phyloP scores from a whole-genome alignment of 92 coral and sea anemone genomes.

The Muricea muricata region DNA sequence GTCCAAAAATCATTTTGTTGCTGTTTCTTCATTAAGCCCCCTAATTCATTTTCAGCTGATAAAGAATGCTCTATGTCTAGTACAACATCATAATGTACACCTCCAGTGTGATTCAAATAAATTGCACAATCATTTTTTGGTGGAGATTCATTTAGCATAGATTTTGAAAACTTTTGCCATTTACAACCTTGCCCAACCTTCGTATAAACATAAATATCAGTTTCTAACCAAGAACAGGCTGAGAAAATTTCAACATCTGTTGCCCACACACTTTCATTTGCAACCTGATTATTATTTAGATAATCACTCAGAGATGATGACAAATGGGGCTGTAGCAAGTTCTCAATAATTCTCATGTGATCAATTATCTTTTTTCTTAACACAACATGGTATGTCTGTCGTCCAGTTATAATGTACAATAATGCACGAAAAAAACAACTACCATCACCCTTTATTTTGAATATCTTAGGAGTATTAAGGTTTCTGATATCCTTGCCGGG shows the following conservation, averaged over 20 bases:
- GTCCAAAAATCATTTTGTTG: slow-evolving; percentile 39
- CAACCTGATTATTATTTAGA: too few relatives aligned
- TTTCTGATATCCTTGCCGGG: background rate
- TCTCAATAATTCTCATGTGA: too few relatives aligned
- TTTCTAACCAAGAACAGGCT: too few relatives aligned
- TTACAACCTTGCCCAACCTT: slow-evolving; percentile 38
- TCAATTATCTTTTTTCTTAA: too few relatives aligned
- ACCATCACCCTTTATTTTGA: background rate
- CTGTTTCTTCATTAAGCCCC: slow-evolving; percentile 2
- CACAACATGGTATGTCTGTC: too few relatives aligned
- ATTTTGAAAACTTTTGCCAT: slow-evolving; percentile 48
- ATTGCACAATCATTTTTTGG: background rate
- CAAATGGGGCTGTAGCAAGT: too few relatives aligned
- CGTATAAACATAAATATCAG: slow-evolving; percentile 62
- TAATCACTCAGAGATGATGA: too few relatives aligned
- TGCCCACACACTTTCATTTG: too few relatives aligned
- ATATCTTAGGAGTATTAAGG: background rate
- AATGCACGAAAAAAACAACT: background rate
- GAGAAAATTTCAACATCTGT: too few relatives aligned
- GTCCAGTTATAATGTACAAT: too few relatives aligned
- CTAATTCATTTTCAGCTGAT: too few relatives aligned
- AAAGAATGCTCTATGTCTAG: too few relatives aligned
- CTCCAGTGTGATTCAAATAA: background rate
- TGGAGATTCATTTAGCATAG: slow-evolving; percentile 34
- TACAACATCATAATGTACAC: background rate